phyloP scores from a whole-genome alignment of 2,113 vertebrate species.

The Heterocephalus glaber region DNA sequence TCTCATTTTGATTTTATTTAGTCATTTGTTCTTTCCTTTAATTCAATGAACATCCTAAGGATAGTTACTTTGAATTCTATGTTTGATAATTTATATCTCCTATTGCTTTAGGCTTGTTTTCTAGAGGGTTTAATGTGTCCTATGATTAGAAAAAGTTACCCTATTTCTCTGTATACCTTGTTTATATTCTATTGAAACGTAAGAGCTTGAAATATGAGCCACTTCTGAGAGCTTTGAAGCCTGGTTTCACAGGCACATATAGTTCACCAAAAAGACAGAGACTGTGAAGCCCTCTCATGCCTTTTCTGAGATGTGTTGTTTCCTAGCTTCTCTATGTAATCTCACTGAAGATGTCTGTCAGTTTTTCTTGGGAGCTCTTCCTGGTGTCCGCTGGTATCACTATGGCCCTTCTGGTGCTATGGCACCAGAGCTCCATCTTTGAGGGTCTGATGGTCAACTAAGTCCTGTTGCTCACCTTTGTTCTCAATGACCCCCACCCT shows the following conservation, averaged over 20 bases:
- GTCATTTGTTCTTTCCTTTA: background rate
- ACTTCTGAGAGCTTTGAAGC: background rate
- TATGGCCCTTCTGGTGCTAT: background rate
- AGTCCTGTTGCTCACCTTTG: background rate
- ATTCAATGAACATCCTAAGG: background rate
- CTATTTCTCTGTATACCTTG: background rate
- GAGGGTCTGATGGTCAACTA: background rate
- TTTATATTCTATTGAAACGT: background rate
- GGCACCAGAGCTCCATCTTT: no score
- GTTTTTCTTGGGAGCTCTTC: background rate
- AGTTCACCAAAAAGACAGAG: background rate
- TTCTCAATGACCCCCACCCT: background rate
- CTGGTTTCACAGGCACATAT: background rate
- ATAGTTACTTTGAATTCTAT: background rate
- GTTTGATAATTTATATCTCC: background rate
- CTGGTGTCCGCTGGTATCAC: background rate
- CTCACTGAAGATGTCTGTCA: background rate
- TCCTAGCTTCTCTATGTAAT: background rate
- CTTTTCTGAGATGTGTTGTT: background rate
- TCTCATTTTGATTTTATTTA: background rate
- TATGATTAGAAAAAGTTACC: background rate
- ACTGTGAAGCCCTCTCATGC: background rate
- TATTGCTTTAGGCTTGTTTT: background rate
- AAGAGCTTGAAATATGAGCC: background rate
- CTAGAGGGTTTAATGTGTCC: background rate